Percentiles rank a stretch among this genome's conserved stretches.
phyloP scores from a whole-genome alignment of 2,113 vertebrate genomes.

The Crotalus tigris region DNA sequence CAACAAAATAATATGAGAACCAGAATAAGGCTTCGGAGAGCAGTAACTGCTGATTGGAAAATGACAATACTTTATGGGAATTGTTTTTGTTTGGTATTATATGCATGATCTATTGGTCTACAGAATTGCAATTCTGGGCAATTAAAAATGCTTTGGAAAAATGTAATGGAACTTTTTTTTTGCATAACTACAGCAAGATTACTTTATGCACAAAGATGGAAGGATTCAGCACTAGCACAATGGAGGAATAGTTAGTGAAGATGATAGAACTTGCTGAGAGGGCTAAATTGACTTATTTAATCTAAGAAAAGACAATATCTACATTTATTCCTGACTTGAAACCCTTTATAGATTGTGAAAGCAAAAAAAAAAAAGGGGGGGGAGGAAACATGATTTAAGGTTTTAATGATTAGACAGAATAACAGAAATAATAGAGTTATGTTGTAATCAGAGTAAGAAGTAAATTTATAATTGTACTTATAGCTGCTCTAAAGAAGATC shows the following conservation, averaged over 20 bases:
- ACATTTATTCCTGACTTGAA: background rate
- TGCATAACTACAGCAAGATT: background rate
- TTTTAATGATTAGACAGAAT: background rate
- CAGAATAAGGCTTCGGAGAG: background rate
- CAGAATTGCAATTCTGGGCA: background rate
- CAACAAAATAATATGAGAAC: background rate
- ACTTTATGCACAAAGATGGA: background rate
- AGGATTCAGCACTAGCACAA: background rate
- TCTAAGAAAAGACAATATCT: background rate
- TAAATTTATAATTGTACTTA: background rate
- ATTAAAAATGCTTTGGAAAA: slow-evolving; percentile 27
- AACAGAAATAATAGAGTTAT: background rate
- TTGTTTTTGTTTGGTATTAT: background rate
- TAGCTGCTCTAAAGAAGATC: background rate
- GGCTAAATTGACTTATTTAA: background rate
- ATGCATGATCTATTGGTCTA: background rate
- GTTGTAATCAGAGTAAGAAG: background rate
- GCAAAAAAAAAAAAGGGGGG: background rate
- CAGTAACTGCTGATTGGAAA: background rate
- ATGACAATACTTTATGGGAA: background rate
- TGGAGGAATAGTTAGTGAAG: background rate
- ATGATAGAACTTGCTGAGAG: background rate
- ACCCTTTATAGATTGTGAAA: background rate
- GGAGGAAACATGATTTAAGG: background rate
- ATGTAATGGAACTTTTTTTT: background rate